Conservation (phyloP, 2,797 vertebrate species). For the Leucoraja ocellata region DNA sequence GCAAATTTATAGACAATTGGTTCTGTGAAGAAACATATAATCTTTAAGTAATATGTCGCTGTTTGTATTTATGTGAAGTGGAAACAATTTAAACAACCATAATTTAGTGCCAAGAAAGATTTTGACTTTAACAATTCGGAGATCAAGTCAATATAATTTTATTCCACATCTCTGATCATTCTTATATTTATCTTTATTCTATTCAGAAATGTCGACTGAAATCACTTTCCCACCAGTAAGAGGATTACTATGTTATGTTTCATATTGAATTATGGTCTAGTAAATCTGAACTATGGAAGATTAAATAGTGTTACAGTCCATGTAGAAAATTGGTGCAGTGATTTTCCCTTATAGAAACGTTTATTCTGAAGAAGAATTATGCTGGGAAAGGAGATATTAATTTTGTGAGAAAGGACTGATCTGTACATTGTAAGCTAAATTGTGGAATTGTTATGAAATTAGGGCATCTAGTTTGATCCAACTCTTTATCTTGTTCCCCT, state of each 20-base stretch:
- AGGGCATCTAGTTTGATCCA: no score
- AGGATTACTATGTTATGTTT: constrained; percentile 67
- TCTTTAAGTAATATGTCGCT: not conserved
- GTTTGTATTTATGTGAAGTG: not conserved
- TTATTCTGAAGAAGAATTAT: not conserved
- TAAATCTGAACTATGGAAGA: constrained; percentile 51
- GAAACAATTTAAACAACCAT: not conserved
- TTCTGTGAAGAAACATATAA: no score
- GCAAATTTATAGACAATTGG: not conserved
- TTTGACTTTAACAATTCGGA: not conserved
- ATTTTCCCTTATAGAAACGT: constrained; percentile 39
- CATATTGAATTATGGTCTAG: constrained; percentile 60
- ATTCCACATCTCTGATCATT: constrained; percentile 41
- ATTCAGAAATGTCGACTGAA: constrained; percentile 63
- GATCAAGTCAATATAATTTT: constrained; percentile 37
- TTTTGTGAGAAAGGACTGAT: not conserved
- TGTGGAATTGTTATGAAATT: no score
- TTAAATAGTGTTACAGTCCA: constrained; percentile 51
- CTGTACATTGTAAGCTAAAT: not conserved
- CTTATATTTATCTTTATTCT: constrained; percentile 56
- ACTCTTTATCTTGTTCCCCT: no score
- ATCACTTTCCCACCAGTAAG: constrained; percentile 69
- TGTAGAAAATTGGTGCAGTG: constrained; percentile 46
- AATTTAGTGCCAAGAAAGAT: not conserved
- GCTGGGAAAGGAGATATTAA: not conserved